A percentile compares a stretch with the other conserved stretches of the same genome.
phyloP scores from a whole-genome alignment of 35 echinoderm and acorn worm species.

The Ophioderma brevispina region DNA sequence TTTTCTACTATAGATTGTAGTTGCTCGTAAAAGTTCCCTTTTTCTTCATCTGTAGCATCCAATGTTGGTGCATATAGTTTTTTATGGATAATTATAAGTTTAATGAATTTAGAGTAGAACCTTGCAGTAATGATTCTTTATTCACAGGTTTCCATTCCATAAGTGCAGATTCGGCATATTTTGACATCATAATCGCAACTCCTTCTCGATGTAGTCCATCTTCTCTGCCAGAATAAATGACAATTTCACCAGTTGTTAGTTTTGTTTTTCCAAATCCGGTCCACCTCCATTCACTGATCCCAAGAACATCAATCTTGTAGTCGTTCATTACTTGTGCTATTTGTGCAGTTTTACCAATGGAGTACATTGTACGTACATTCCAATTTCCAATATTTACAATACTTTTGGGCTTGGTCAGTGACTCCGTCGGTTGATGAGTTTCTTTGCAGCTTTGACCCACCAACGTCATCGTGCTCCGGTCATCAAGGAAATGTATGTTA shows the following conservation, averaged over 20 bases:
- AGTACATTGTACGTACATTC: conserved; percentile 45
- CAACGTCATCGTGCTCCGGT: too few relatives aligned
- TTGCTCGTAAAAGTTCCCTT: conserved; percentile 15
- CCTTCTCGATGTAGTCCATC: too few relatives aligned
- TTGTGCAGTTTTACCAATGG: too few relatives aligned
- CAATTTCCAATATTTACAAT: conserved; percentile 24
- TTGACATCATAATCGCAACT: neutral
- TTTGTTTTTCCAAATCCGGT: neutral
- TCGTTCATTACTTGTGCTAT: too few relatives aligned
- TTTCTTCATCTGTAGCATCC: too few relatives aligned
- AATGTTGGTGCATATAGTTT: neutral
- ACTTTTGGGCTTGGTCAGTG: neutral
- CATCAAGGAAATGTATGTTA: neutral
- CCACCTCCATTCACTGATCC: neutral
- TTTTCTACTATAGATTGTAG: neutral
- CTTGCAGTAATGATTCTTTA: too few relatives aligned
- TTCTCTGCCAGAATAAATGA: too few relatives aligned
- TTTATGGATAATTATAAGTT: neutral
- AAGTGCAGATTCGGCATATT: too few relatives aligned
- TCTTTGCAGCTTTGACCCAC: too few relatives aligned
- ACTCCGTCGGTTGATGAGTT: too few relatives aligned
- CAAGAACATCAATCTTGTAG: too few relatives aligned
- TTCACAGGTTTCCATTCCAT: neutral
- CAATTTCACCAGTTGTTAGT: neutral
- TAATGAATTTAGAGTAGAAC: too few relatives aligned